These are phyloP conservation scores for Muscidifurax raptorellus DNA, from an alignment of 1,140 invertebrate species.

Conservation along the genomic window DNA sequence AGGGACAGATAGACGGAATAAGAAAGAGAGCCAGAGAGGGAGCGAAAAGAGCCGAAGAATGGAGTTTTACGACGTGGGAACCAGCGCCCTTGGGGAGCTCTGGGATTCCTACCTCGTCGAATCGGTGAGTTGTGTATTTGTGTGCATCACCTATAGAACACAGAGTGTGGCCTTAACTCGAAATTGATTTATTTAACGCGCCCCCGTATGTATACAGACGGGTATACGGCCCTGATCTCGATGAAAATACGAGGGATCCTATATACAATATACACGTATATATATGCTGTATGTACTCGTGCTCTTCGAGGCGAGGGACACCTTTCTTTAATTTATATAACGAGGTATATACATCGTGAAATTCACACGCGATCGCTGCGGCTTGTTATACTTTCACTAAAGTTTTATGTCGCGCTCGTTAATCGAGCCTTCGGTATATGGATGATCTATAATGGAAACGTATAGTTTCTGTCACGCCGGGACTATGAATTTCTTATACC, in stretches of 20 bases:
- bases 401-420: not conserved
- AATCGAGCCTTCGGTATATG: not conserved
- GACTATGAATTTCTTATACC: not conserved
- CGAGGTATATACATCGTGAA: too few species aligned
- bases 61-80: constrained; percentile 81
- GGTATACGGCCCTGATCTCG: too few species aligned
- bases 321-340: too few species aligned
- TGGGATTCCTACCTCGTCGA: constrained; percentile 85
- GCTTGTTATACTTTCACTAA: not conserved
- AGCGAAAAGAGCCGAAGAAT: constrained; percentile 68
- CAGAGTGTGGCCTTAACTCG: too few species aligned
- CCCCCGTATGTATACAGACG: too few species aligned
- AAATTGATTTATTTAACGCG: too few species aligned
- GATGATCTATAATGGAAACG: not conserved
- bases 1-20: constrained; percentile 3
- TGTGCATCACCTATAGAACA: not conserved
- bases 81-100: constrained; percentile 83
- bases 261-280: too few species aligned
- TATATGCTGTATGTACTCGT: too few species aligned
- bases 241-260: too few species aligned
- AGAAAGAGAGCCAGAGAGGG: constrained; percentile 4
- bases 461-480: not conserved
- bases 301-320: too few species aligned
- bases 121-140: constrained; percentile 79
- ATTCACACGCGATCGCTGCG: not conserved